Percentiles rank a stretch among this genome's conserved stretches.
Conservation (phyloP, 2,797 vertebrate genomes). For the Stomatorhinus walkeri region DNA sequence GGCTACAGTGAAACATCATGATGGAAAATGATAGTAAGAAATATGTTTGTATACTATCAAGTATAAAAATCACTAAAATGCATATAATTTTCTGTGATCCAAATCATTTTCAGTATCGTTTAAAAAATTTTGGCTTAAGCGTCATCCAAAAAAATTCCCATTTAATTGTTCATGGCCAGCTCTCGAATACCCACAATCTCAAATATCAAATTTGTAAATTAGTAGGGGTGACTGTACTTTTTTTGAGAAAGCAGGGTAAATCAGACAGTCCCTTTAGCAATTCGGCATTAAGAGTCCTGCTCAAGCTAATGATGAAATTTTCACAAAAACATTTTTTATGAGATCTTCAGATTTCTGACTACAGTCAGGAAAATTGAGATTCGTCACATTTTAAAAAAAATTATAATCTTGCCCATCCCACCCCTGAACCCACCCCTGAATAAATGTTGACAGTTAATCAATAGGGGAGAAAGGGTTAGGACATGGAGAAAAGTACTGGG, state of each 20-base stretch:
- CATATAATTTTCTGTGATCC: neutral
- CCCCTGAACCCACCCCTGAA: neutral
- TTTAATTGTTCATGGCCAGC: neutral
- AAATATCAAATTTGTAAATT: neutral
- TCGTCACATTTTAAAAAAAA: neutral
- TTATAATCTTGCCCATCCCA: neutral
- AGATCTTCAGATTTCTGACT: neutral
- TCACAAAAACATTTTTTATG: neutral
- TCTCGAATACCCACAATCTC: neutral
- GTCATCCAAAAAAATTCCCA: neutral
- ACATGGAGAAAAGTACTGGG: neutral
- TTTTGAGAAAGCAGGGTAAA: neutral
- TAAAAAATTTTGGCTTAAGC: neutral
- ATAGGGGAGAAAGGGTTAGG: neutral
- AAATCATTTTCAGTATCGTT: neutral
- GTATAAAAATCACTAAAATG: neutral
- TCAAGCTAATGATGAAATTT: neutral
- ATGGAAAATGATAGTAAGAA: neutral
- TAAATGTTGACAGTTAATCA: neutral
- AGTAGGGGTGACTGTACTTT: neutral
- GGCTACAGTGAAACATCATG: neutral
- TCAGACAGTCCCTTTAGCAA: neutral
- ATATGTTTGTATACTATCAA: neutral
- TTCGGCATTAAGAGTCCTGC: neutral
- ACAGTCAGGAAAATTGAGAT: neutral